Evolutionary conservation across 2,113 vertebrate genomes (phyloP).

Genomic region (Rhynchopsitta pachyrhyncha): DNA sequence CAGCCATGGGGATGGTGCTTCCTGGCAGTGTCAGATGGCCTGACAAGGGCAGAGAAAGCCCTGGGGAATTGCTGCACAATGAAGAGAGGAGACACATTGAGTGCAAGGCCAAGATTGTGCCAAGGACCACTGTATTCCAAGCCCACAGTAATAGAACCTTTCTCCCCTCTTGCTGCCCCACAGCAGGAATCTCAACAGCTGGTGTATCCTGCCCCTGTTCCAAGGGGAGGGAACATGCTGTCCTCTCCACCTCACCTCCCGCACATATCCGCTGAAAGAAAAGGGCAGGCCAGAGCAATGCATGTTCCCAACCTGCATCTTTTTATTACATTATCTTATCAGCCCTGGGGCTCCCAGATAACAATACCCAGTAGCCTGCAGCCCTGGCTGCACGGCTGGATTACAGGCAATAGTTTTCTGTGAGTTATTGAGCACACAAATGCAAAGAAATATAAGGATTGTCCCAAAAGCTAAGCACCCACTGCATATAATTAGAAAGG

Average conservation of each 20-base stretch:
- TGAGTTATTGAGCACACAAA: background rate
- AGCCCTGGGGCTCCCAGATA: background rate
- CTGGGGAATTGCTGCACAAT: background rate
- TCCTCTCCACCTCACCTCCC: background rate
- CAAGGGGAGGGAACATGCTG: background rate
- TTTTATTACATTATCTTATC: background rate
- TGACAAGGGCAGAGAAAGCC: conserved; percentile 1
- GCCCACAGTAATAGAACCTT: background rate
- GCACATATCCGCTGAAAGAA: background rate
- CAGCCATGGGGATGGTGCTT: background rate
- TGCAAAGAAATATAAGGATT: background rate
- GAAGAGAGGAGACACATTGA: background rate
- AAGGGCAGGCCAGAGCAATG: background rate
- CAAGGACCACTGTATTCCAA: accelerated
- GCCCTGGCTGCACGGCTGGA: background rate
- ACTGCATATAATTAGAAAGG: background rate
- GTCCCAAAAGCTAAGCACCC: background rate
- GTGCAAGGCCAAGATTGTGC: background rate
- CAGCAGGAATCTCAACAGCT: background rate
- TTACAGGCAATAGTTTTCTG: background rate
- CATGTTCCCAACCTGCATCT: background rate
- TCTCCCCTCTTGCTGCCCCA: background rate
- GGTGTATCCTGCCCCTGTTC: background rate
- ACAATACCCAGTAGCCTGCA: background rate
- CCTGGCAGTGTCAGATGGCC: background rate